phyloP scores from a whole-genome alignment of 1,140 invertebrate species.

The Pseudachorutes palmiensis region DNA sequence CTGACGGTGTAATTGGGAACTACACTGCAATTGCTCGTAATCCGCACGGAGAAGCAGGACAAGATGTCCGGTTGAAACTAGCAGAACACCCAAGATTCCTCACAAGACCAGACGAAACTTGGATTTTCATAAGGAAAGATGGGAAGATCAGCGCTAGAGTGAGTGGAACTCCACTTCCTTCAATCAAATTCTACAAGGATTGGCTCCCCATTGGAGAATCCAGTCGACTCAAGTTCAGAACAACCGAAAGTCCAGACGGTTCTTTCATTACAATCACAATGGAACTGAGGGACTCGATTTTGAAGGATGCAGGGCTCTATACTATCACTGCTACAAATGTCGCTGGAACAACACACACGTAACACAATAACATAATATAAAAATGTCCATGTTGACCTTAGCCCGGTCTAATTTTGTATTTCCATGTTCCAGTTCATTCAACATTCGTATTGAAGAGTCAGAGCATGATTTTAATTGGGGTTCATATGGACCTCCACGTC shows the following conservation, averaged over 20 bases:
- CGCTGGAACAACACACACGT: slow-evolving; percentile 53
- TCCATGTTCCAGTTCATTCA: slow-evolving; percentile 65
- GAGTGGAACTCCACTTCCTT: slow-evolving; percentile 80
- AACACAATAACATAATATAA: slow-evolving; percentile 45
- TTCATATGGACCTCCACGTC: neutral
- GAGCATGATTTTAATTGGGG: slow-evolving; percentile 49
- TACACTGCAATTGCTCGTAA: slow-evolving; percentile 91
- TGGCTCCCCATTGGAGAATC: slow-evolving; percentile 75
- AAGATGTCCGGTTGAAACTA: slow-evolving; percentile 71
- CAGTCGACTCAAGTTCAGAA: slow-evolving; percentile 62
- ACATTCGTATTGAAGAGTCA: slow-evolving; percentile 82
- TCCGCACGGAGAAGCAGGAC: slow-evolving; percentile 77
- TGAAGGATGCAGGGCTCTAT: slow-evolving; percentile 87
- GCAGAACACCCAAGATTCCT: slow-evolving; percentile 88
- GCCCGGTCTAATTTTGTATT: slow-evolving; percentile 40
- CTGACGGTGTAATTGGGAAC: slow-evolving; percentile 79
- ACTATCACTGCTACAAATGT: slow-evolving; percentile 85
- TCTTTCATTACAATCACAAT: slow-evolving; percentile 66
- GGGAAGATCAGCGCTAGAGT: slow-evolving; percentile 66
- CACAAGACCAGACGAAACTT: slow-evolving; percentile 57
- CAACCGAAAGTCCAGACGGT: slow-evolving; percentile 15
- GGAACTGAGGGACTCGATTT: slow-evolving; percentile 73
- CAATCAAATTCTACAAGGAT: slow-evolving; percentile 90
- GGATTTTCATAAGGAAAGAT: slow-evolving; percentile 61
- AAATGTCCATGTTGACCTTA: neutral